Evolutionary conservation across 2,888 invertebrate genomes (phyloP), one percentile per base, ranked within the genome.

Genomic region (Macaria notata): DNA sequence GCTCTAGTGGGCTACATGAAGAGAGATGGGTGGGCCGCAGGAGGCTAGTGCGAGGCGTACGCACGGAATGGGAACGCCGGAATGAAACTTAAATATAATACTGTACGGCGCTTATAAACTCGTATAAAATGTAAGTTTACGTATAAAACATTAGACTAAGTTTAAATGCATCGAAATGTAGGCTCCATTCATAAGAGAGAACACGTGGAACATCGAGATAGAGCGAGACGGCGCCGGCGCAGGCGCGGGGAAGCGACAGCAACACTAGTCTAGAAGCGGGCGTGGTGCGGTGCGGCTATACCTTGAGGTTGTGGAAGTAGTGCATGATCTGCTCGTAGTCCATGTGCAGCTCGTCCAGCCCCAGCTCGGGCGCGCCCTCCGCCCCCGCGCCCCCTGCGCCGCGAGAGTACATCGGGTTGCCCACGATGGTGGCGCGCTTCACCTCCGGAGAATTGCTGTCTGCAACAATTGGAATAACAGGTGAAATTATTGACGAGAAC

Each of bases 271-370:
- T 89, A 88, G 83, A 88, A 89, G 89, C 89, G 74, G 76, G 81
- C 76, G 59, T 59, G 48, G 81, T 83, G 80, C 74, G 48, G 80
- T 69, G 75, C 75, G 75, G 83, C 84, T 90, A 89, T 93, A 98
- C 98, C 94, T 98, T 98, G 81, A 99, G 94, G 93, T 98, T 98
- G 93, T 98, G 98, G 93, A 99, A 98, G 92, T 98, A 98, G 85
- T 98, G 96, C 97, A 98, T 97, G 87, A 99, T 96, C 93, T 98
- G 98, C 85, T 98, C 98, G 91, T 98, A 98, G 91, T 98, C 97
- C 97, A 98, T 97, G 80, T 96, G 96, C 66, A 97, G 93, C 84
- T 97, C 96, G 85, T 97, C 96, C 70, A 97, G 91, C 49, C 94
- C 95, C 61, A 95, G 93, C 68, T 94, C 86, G 71, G 95, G 93